A percentile compares a stretch with the other conserved stretches of the same genome.
Conservation (phyloP, 2,888 invertebrate genomes). For the Plemyria rubiginata region DNA sequence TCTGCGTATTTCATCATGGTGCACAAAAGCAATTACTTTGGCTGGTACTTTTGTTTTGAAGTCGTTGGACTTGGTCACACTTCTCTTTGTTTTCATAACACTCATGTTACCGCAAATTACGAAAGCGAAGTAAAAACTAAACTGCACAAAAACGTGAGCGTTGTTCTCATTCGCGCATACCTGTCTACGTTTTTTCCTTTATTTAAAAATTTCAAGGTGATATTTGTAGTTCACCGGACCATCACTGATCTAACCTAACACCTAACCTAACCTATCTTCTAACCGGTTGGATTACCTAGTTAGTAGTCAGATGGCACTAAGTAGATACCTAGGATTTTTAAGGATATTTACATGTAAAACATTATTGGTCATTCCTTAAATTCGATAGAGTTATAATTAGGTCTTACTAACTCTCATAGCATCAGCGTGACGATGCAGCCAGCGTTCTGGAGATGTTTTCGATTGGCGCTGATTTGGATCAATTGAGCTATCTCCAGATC, state of each 20-base stretch:
- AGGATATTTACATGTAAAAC: too few species aligned
- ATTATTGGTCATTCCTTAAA: too few species aligned
- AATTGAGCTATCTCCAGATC: too few species aligned
- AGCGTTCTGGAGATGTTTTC: too few species aligned
- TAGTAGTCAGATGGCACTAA: background rate
- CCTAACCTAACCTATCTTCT: constrained; percentile 13
- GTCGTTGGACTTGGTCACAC: constrained; percentile 37
- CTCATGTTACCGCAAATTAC: constrained; percentile 27
- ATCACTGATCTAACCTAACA: constrained; percentile 33
- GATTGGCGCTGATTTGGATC: too few species aligned
- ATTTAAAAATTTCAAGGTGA: constrained; percentile 8
- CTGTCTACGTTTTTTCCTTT: constrained; percentile 9
- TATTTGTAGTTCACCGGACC: constrained; percentile 24
- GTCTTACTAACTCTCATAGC: too few species aligned
- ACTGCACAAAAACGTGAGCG: constrained; percentile 15
- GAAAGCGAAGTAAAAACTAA: constrained; percentile 11
- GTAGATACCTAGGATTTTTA: background rate
- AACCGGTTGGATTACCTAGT: constrained; percentile 47
- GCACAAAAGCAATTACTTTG: constrained; percentile 33
- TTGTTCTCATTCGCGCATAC: constrained; percentile 16
- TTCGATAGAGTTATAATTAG: too few species aligned
- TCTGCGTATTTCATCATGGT: constrained; percentile 17
- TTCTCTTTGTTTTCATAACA: constrained; percentile 31
- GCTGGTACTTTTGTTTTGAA: constrained; percentile 32
- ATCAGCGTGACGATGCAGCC: too few species aligned